Evolutionary conservation across 1,140 invertebrate species (phyloP), one percentile per base, ranked within the genome.

Genomic region (Battus philenor): DNA sequence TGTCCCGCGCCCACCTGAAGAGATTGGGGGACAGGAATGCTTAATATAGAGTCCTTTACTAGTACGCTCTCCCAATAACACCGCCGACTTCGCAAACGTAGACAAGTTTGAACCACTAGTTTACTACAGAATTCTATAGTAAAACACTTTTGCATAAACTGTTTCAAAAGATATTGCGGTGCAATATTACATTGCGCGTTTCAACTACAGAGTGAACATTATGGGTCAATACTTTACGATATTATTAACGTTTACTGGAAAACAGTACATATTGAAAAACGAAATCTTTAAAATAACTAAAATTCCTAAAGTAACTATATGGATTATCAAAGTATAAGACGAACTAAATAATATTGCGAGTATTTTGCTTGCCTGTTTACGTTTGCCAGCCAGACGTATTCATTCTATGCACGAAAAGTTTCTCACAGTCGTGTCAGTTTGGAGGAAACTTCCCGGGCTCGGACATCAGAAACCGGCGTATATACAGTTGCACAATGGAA

Each of bases 341-440:
- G n/a, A n/a, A n/a, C 55, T 51, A 58, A 54, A 65, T 68, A 63
- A 65, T 57, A 59, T 50, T 56, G 50, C 56, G 59, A 68, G 57
- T 56, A 63, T 66, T 61, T 63, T 54, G 58, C 52, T 46, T 56
- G 50, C 54, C 49, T 64, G 60, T 61, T 63, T 76, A 69, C 62
- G 50, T 81, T 70, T 54, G 56, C 50, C 68, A 78, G 76, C 73
- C 76, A 75, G 66, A 57, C 76, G 61, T 59, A 61, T 75, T 81
- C 74, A 71, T 79, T 77, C 66, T 74, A 80, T 78, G 75, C 75
- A 78, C 71, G 75, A 75, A 82, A 82, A 82, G 72, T 82, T 82
- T 68, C 60, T 58, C 57, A 47, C 56, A 62, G 62, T 65, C 56
- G 61, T 74, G 75, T 78, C 71, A 75, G 75, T 74, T 53, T 47